phyloP scores from a whole-genome alignment of 2,888 invertebrate genomes.

The Ennomos erosarius region DNA sequence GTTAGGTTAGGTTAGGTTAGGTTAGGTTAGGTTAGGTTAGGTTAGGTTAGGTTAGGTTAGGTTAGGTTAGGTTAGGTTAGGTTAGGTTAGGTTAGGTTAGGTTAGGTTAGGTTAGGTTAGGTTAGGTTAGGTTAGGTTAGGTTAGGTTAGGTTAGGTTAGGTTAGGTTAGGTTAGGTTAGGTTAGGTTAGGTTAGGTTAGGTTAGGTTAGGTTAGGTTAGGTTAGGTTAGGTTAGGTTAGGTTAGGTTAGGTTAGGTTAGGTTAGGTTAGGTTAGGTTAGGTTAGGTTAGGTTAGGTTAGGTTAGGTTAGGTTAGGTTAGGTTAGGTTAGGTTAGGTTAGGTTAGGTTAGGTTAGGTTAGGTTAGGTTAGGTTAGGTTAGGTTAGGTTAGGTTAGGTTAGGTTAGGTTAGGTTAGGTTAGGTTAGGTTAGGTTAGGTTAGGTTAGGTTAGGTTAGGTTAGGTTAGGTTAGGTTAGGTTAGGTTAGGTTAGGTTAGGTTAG shows the following conservation, averaged over 20 bases:
- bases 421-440: slow-evolving; percentile 2
- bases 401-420: slow-evolving; percentile 5
- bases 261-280: slow-evolving; percentile 31
- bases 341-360: slow-evolving; percentile 23
- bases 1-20: slow-evolving; percentile 2
- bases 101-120: slow-evolving; percentile 5
- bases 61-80: slow-evolving; percentile 31
- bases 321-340: slow-evolving; percentile 5
- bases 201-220: neutral
- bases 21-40: slow-evolving; percentile 2
- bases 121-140: slow-evolving; percentile 9
- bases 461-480: slow-evolving; percentile 23
- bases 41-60: slow-evolving; percentile 23
- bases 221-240: slow-evolving; percentile 1
- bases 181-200: slow-evolving; percentile 13
- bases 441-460: slow-evolving; percentile 2
- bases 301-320: slow-evolving; percentile 4
- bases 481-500: slow-evolving; percentile 31
- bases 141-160: slow-evolving; percentile 29
- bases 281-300: slow-evolving; percentile 28
- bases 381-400: slow-evolving; percentile 13
- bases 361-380: slow-evolving; percentile 27
- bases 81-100: slow-evolving; percentile 16
- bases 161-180: slow-evolving; percentile 20
- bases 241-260: slow-evolving; percentile 9